Percentiles rank a stretch among this genome's conserved stretches.
phyloP scores from a whole-genome alignment of 2,888 invertebrate genomes.

The Archips xylosteana region DNA sequence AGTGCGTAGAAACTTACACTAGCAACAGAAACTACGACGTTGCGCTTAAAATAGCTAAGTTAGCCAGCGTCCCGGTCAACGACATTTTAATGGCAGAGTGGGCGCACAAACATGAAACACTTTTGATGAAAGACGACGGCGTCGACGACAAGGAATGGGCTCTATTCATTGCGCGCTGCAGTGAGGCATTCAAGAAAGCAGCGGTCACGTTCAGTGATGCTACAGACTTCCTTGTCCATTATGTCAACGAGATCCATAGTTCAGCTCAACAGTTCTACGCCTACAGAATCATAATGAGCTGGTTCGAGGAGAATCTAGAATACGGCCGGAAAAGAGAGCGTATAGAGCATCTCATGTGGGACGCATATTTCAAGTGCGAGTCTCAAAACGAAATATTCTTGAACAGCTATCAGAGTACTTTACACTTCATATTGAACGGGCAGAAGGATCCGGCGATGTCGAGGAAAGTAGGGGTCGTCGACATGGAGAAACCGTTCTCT shows the following conservation, averaged over 20 bases:
- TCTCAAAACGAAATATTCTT: slow-evolving; percentile 61
- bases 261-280: slow-evolving; percentile 81
- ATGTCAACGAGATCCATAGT: slow-evolving; percentile 79
- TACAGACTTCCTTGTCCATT: slow-evolving; percentile 87
- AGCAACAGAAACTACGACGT: slow-evolving; percentile 80
- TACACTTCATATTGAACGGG: slow-evolving; percentile 69
- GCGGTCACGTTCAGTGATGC: slow-evolving; percentile 87
- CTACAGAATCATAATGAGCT: slow-evolving; percentile 77
- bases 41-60: slow-evolving; percentile 85
- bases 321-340: slow-evolving; percentile 72
- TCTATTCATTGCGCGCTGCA: slow-evolving; percentile 86
- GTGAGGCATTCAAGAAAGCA: slow-evolving; percentile 86
- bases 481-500: slow-evolving; percentile 70
- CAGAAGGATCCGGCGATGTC: slow-evolving; percentile 69
- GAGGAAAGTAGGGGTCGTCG: slow-evolving; percentile 61
- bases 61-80: slow-evolving; percentile 78
- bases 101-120: slow-evolving; percentile 78
- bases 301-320: slow-evolving; percentile 76
- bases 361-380: slow-evolving; percentile 70
- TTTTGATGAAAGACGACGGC: slow-evolving; percentile 60
- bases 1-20: slow-evolving; percentile 84
- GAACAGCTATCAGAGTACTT: slow-evolving; percentile 67
- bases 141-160: slow-evolving; percentile 72
- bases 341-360: slow-evolving; percentile 81
- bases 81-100: slow-evolving; percentile 84